Evolutionary conservation across 2,888 invertebrate species (phyloP).

Genomic region (Ectemnius cavifrons): DNA sequence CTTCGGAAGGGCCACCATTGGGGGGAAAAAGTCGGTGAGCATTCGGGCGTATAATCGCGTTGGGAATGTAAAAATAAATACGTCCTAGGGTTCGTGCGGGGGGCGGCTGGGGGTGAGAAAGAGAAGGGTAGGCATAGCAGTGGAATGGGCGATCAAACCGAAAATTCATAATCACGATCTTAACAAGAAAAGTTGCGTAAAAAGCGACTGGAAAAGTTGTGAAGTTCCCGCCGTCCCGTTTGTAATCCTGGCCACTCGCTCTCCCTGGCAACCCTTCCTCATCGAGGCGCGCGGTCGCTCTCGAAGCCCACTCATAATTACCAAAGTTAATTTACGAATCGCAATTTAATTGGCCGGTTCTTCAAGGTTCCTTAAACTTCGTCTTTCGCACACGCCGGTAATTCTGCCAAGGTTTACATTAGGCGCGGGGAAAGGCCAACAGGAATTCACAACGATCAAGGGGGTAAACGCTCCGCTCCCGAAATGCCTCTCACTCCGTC

Average conservation of each 20-base stretch:
- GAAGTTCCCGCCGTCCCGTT: conserved; percentile 58
- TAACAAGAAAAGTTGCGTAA: conserved; percentile 65
- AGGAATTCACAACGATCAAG: neutral
- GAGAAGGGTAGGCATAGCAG: too few relatives aligned
- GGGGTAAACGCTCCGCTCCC: neutral
- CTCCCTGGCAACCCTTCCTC: conserved; percentile 51
- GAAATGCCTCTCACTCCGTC: neutral
- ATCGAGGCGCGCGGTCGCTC: conserved; percentile 32
- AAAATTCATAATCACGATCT: conserved; percentile 65
- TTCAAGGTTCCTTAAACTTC: conserved; percentile 63
- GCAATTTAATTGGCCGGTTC: conserved; percentile 66
- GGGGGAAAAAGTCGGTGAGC: conserved; percentile 1
- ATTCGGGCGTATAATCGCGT: conserved; percentile 5
- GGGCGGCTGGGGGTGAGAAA: too few relatives aligned
- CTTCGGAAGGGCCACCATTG: neutral
- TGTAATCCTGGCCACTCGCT: conserved; percentile 44
- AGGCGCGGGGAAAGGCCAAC: neutral
- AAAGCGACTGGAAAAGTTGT: conserved; percentile 62
- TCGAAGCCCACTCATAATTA: conserved; percentile 62
- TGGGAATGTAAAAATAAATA: conserved; percentile 6
- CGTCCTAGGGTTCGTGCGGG: neutral
- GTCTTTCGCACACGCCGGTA: conserved; percentile 25
- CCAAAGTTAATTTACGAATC: conserved; percentile 67
- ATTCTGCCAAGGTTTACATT: conserved; percentile 31
- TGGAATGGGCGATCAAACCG: conserved; percentile 14